Conservation (phyloP, 2,888 invertebrate genomes). For the Leptothorax acervorum region DNA sequence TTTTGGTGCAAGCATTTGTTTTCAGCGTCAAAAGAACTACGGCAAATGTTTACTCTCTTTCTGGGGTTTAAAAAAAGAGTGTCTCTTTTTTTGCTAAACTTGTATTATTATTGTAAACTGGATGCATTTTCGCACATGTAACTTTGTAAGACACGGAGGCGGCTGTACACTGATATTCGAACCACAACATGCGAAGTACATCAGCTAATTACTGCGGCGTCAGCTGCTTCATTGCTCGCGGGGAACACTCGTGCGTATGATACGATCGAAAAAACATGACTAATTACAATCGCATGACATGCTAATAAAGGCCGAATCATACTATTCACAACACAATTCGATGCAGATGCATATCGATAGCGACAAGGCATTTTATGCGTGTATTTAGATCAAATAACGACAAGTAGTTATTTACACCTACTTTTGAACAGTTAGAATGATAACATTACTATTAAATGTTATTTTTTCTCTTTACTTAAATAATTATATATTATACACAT, state of each 20-base stretch:
- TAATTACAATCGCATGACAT: conserved; percentile 47
- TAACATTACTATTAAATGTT: conserved; percentile 3
- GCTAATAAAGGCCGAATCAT: conserved; percentile 40
- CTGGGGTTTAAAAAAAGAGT: neutral
- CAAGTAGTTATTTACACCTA: neutral
- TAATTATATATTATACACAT: neutral
- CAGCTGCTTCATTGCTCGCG: conserved; percentile 46
- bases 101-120: neutral
- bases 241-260: conserved; percentile 30
- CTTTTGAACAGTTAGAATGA: neutral
- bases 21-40: neutral
- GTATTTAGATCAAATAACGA: neutral
- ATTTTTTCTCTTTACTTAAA: neutral
- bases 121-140: neutral
- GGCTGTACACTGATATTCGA: conserved; percentile 22
- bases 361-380: conserved; percentile 5
- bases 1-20: neutral
- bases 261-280: conserved; percentile 36
- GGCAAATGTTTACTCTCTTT: neutral
- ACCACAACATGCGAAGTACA: conserved; percentile 43
- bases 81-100: neutral
- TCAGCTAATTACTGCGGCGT: conserved; percentile 50
- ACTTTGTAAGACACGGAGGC: conserved; percentile 36
- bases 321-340: conserved; percentile 14
- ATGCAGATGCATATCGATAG: conserved; percentile 16